These are phyloP conservation scores for Chlorops oryzae DNA, from an alignment of 1,140 invertebrate species.

Conservation along the genomic window DNA sequence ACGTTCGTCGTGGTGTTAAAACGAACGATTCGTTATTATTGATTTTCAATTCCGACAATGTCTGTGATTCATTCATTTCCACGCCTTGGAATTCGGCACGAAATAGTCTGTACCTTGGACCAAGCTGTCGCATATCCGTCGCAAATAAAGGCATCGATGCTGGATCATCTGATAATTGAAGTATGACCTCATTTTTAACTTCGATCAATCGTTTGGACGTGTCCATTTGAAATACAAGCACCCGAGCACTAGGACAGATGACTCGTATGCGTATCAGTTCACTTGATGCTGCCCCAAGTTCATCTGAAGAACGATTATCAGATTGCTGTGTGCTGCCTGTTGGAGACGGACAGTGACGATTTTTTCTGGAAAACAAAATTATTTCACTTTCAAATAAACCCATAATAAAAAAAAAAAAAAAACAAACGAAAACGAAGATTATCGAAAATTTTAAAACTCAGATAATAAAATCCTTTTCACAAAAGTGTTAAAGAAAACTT, in stretches of 20 bases:
- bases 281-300: conserved; percentile 4
- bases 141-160: conserved; percentile 39
- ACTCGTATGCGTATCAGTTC: conserved; percentile 33
- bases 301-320: too few species aligned
- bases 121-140: conserved; percentile 34
- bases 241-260: conserved; percentile 39
- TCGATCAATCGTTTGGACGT: conserved; percentile 34
- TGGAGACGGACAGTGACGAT: conserved; percentile 14
- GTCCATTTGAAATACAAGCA: conserved; percentile 36
- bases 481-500: too few species aligned
- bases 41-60: conserved; percentile 29
- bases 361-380: too few species aligned
- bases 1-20: conserved; percentile 26
- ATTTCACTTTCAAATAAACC: too few species aligned
- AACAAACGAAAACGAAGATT: not conserved
- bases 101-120: conserved; percentile 35
- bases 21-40: conserved; percentile 38
- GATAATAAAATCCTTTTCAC: too few species aligned
- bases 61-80: conserved; percentile 33
- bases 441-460: not conserved
- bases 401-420: not conserved
- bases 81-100: conserved; percentile 35
- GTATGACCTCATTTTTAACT: conserved; percentile 39
- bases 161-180: conserved; percentile 38
- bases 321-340: not conserved